Base-by-base conservation (phyloP, 2,888 invertebrate genomes). In the Drosophila merina region DNA sequence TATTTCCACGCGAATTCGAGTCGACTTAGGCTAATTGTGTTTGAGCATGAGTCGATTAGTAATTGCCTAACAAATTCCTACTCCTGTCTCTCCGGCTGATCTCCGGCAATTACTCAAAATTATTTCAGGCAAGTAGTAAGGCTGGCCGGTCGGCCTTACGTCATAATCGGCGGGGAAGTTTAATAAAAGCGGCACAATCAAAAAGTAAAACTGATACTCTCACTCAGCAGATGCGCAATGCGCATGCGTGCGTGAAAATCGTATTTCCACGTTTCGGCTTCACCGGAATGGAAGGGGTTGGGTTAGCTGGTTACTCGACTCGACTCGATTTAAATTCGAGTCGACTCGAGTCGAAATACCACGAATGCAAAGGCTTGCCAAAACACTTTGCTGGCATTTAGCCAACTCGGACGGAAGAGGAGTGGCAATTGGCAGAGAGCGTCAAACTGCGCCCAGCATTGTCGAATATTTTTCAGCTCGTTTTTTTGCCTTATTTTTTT, bases 191-290 rank as follows among this genome's bases (percentile, higher is more conserved):
- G 28, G 14, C 51, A 48, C 59, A 57, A 54, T 28, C 68, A 55
- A 74, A 88, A 88, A 83, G 83, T 79, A 83, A 83, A 88, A 86
- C 70, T 49, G 57, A 71, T 77, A 84, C 88, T 84, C 86, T 84
- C 83, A 82, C 86, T 83, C 72, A 51, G 38, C 40, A 25, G 51
- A 79, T 14, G 60, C 54, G 72, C 84, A 88, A 79, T 14, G 60
- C 54, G 72, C 84, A 88, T 80, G 88, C 84, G 86, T 83, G 84
- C 85, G 79, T 88, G 85, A 86, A 88, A 88, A 89, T 75, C 73
- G 79, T 76, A 83, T 75, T 86, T 86, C 79, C 85, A 77, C 76
- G 75, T 76, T 57, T 25, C n/a, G 4, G 42, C 42, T 42, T 40
- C 10, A 31, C 42, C 26, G 9, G 28, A 30, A 25, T 36, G 36